Base-by-base conservation (phyloP, 2,797 vertebrate species). In the Orestias chungarensis region DNA sequence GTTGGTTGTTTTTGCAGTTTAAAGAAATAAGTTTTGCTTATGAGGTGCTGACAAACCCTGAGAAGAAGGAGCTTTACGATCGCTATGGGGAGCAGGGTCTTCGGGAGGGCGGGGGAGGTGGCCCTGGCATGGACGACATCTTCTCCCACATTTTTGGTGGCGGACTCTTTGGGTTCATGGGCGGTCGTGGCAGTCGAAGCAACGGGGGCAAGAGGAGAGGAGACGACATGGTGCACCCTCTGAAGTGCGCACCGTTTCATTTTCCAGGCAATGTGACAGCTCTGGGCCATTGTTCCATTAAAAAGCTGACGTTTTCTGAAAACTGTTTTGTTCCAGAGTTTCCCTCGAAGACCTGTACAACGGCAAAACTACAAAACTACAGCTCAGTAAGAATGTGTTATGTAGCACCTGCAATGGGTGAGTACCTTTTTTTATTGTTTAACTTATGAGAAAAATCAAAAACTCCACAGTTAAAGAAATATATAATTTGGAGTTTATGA, bases 11-110 rank as follows among this genome's bases (percentile, higher is more conserved):
- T 50, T 38, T 23, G 1, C 74, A 99, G 98, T 99, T 99, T 90
- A 99, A 99, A 94, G 98, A 99, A 92, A 99, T 99, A 83, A 99
- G 98, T 81, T 99, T 99, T 95, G 98, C 98, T 3, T 99, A 99
- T 75, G 98, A 99, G 91, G 98, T 99, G 0, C 81, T 99, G 74
- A 97, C 98, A 70, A 99, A 98, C 80, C 97, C 97, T 0, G 98
- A 99, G 90, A 99, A 99, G 79, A 96, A 97, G 3, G 98, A 99
- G 75, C 92, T 99, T 6, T 99, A 99, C 64, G 97, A 99, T 89
- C 94, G 97, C 49, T 99, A 98, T 90, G 98, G 98, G 80, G 98
- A 99, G 68, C 97, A 99, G 90, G 98, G 98, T 0, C 94, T 99
- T 59, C 96, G 98, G 72, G 98, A 99, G 94, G 98, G 97, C 6